phyloP scores from a whole-genome alignment of 1,140 invertebrate species.

The Penaeus indicus region DNA sequence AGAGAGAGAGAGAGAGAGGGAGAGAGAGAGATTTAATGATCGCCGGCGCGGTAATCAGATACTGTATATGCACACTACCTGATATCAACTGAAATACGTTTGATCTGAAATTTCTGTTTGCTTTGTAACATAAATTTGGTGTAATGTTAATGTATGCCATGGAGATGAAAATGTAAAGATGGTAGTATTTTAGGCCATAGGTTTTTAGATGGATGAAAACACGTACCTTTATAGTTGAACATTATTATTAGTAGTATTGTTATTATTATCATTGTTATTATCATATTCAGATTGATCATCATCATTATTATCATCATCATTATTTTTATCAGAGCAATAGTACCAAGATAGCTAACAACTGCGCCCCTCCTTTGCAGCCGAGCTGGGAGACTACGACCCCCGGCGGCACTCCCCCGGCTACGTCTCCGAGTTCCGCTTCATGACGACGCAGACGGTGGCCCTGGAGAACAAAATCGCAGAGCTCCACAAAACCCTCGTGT shows the following conservation, averaged over 20 bases:
- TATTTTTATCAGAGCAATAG: no score
- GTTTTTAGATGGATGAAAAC: no score
- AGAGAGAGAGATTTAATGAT: neutral
- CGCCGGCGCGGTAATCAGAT: slow-evolving; percentile 13
- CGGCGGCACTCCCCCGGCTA: slow-evolving; percentile 90
- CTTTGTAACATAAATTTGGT: no score
- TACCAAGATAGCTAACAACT: neutral
- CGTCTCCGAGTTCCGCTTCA: slow-evolving; percentile 96
- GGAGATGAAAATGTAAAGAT: neutral
- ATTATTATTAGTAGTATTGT: no score
- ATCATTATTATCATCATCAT: no score
- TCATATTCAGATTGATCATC: no score
- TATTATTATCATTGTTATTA: no score
- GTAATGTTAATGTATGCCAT: neutral
- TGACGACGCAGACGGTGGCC: slow-evolving; percentile 92
- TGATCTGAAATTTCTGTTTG: no score
- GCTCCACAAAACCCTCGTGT: slow-evolving; percentile 86
- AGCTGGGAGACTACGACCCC: slow-evolving; percentile 96
- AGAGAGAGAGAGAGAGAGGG: neutral
- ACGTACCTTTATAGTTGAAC: slow-evolving; percentile 5
- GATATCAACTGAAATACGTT: no score
- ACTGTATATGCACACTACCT: slow-evolving; percentile 47
- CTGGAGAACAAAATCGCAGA: slow-evolving; percentile 90
- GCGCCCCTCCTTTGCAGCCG: slow-evolving; percentile 78
- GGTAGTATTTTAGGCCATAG: no score